Percentiles rank a stretch among this genome's conserved stretches.
Conservation (phyloP, 2,797 vertebrate genomes). For the Octomys mimax region DNA sequence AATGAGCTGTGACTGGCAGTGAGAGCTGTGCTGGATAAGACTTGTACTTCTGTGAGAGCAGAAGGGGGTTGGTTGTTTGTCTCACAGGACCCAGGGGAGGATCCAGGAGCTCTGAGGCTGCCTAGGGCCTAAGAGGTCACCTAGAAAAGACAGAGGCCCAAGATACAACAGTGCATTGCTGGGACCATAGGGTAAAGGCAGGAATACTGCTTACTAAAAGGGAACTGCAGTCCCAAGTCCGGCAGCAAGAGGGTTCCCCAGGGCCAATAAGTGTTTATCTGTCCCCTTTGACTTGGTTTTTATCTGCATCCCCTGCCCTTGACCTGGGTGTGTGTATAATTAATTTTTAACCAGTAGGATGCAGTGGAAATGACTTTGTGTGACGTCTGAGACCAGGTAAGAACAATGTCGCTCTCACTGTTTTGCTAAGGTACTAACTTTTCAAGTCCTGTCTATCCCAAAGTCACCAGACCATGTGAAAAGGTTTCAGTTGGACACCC, state of each 20-base stretch:
- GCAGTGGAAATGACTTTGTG: not conserved
- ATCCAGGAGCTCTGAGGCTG: not conserved
- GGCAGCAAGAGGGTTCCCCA: not conserved
- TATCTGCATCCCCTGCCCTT: not conserved
- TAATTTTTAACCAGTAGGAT: not conserved
- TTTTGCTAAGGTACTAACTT: not conserved
- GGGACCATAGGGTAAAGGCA: not conserved
- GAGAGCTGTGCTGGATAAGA: not conserved
- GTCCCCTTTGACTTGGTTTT: not conserved
- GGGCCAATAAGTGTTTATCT: not conserved
- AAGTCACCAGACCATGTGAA: not conserved
- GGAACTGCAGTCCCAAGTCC: not conserved
- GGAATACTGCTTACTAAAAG: not conserved
- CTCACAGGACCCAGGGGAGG: not conserved
- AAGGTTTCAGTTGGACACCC: not conserved
- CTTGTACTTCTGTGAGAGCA: not conserved
- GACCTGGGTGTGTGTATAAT: not conserved
- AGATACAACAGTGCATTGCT: not conserved
- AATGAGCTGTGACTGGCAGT: not conserved
- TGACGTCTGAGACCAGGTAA: not conserved
- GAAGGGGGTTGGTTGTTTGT: not conserved
- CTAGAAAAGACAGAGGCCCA: not conserved
- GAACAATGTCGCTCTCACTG: not conserved
- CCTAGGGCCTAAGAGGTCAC: not conserved
- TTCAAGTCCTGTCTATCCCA: not conserved